Conservation (phyloP, 2,888 invertebrate genomes). For the Cosmopolites sordidus region DNA sequence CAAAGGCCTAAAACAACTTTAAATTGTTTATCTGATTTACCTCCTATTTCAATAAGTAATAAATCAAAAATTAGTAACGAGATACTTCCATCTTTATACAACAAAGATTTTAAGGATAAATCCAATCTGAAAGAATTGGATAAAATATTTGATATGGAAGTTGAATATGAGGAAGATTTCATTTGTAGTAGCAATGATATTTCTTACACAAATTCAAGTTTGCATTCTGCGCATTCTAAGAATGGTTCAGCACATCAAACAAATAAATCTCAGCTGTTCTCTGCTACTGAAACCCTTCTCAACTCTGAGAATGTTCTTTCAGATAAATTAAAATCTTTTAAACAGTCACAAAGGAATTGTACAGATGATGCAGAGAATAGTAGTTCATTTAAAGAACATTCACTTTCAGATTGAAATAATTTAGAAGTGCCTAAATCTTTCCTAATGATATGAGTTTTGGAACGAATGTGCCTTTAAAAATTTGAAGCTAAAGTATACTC, state of each 20-base stretch:
- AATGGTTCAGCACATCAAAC: constrained; percentile 4
- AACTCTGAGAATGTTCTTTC: background rate
- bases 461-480: background rate
- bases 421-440: background rate
- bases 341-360: background rate
- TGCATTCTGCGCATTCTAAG: constrained; percentile 17
- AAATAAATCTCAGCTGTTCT: background rate
- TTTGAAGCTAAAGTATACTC: too few species aligned
- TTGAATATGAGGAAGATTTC: constrained; percentile 47
- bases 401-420: background rate
- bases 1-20: constrained; percentile 39
- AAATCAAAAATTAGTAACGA: constrained; percentile 38
- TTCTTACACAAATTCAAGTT: constrained; percentile 26
- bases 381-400: background rate
- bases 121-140: constrained; percentile 39
- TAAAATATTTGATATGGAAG: constrained; percentile 40
- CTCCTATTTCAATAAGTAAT: constrained; percentile 38
- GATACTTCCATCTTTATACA: constrained; percentile 44
- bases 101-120: constrained; percentile 43
- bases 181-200: constrained; percentile 35
- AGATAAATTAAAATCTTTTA: background rate
- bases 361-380: background rate
- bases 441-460: background rate
- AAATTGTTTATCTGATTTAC: constrained; percentile 41
- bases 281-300: background rate